Evolutionary conservation across 53 echinoderm and acorn worm species (phyloP).

Genomic region (Holothuria leucospilota): DNA sequence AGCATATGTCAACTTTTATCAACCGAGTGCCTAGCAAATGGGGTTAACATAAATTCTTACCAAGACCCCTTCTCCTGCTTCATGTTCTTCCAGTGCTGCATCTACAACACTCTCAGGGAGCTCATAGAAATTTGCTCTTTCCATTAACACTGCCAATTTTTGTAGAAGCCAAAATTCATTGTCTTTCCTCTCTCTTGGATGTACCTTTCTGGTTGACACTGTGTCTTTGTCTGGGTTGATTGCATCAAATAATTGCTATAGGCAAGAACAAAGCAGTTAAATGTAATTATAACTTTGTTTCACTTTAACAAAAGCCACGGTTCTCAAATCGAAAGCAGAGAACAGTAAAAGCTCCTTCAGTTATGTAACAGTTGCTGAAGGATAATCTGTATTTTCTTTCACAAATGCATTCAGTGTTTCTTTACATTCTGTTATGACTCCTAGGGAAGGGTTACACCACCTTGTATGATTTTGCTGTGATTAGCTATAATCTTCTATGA

Average conservation of each 20-base stretch:
- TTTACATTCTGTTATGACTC: no score
- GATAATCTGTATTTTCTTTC: no score
- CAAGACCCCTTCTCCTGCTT: slow-evolving; percentile 96
- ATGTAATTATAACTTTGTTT: background rate
- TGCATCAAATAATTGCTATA: slow-evolving; percentile 89
- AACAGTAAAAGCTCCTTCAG: no score
- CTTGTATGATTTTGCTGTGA: no score
- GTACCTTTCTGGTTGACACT: slow-evolving; percentile 59
- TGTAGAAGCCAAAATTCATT: slow-evolving; percentile 98
- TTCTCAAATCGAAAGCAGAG: no score
- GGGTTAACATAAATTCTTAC: slow-evolving; percentile 54
- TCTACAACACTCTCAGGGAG: slow-evolving; percentile 79
- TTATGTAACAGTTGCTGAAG: no score
- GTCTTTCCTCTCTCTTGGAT: slow-evolving; percentile 78
- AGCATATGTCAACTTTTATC: no score
- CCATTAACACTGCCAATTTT: slow-evolving; percentile 82
- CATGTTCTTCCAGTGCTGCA: slow-evolving; percentile 85
- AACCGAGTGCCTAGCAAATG: no score
- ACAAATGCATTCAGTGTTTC: no score
- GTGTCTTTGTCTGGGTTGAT: slow-evolving; percentile 98
- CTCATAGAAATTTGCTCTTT: slow-evolving; percentile 96
- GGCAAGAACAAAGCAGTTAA: slow-evolving; percentile 9
- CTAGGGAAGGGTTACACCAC: no score
- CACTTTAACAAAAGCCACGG: background rate
- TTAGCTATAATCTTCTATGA: no score